Conservation (phyloP, 2,888 invertebrate species). For the Cantharis rufa region DNA sequence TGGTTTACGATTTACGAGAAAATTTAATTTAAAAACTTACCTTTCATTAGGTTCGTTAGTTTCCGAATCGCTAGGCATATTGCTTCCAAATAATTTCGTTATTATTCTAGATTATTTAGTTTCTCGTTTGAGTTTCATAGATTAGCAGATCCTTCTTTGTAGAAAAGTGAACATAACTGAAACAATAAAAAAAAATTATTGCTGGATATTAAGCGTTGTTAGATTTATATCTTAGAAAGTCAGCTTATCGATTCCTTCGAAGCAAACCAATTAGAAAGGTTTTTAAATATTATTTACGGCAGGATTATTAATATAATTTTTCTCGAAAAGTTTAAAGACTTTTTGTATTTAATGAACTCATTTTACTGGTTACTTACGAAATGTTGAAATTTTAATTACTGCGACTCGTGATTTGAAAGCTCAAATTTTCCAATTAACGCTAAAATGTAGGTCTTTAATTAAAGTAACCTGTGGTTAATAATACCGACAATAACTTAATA, state of each 20-base stretch:
- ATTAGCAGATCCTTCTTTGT: neutral
- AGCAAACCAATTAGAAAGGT: neutral
- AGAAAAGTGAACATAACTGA: neutral
- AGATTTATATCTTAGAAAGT: neutral
- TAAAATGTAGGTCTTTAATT: neutral
- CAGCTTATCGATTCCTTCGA: neutral
- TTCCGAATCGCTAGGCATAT: constrained; percentile 32
- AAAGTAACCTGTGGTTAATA: neutral
- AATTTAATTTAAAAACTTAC: constrained; percentile 21
- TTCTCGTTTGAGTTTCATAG: neutral
- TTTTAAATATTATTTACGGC: neutral
- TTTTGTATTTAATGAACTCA: neutral
- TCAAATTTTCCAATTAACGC: neutral
- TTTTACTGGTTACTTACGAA: neutral
- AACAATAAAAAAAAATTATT: neutral
- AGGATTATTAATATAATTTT: neutral
- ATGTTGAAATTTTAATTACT: neutral
- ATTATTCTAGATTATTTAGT: neutral
- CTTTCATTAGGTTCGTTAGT: constrained; percentile 29
- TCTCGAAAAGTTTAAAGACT: neutral
- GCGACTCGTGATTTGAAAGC: neutral
- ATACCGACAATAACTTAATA: neutral
- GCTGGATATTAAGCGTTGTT: neutral
- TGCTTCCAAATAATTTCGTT: constrained; percentile 5
- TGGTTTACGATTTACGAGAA: neutral